Conservation (phyloP, 2,888 invertebrate species). For the Caenorhabditis japonica region DNA sequence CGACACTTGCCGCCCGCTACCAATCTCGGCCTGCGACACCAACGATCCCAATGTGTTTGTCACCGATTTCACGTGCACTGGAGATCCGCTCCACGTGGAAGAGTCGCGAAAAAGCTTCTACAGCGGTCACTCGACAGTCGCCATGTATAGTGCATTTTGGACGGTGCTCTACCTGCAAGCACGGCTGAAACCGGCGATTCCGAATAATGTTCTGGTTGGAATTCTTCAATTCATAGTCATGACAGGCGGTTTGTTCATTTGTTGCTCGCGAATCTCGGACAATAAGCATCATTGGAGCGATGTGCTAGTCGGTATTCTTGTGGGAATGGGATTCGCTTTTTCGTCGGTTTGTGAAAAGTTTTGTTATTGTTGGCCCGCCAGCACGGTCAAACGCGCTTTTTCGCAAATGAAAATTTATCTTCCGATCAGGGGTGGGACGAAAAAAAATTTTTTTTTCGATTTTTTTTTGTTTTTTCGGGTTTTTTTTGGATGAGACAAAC, state of each 20-base stretch:
- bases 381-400: too few relatives aligned
- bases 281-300: constrained; percentile 99
- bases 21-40: constrained; percentile 4
- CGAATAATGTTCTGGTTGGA: constrained; percentile 44
- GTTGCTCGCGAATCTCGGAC: constrained; percentile 87
- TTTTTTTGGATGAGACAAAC: too few relatives aligned
- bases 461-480: too few relatives aligned
- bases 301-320: constrained; percentile 85
- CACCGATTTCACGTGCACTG: constrained; percentile 50
- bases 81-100: constrained; percentile 33
- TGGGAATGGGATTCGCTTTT: constrained; percentile 79
- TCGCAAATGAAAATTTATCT: too few relatives aligned
- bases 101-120: constrained; percentile 64
- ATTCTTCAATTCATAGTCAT: constrained; percentile 46
- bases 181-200: constrained; percentile 26
- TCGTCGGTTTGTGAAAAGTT: constrained; percentile 42
- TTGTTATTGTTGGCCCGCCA: too few relatives aligned
- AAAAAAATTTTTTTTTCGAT: too few relatives aligned
- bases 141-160: constrained; percentile 60
- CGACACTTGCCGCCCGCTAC: constrained; percentile 8
- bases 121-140: constrained; percentile 64
- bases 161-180: constrained; percentile 58
- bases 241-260: constrained; percentile 37
- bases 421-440: too few relatives aligned
- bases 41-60: constrained; percentile 35